phyloP scores from a whole-genome alignment of 2,888 invertebrate species.

The Junonia oenone region DNA sequence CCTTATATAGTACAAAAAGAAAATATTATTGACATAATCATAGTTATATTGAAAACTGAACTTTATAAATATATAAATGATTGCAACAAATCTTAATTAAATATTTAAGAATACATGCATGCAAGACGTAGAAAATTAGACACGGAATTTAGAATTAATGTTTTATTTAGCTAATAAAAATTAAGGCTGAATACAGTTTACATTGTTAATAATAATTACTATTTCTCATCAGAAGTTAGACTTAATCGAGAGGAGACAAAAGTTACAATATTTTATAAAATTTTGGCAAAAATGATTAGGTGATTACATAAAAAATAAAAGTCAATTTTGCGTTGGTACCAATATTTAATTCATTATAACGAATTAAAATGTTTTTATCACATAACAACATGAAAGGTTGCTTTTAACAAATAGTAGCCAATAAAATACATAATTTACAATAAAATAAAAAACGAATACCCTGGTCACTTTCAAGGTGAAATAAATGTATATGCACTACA shows the following conservation, averaged over 20 bases:
- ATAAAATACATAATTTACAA: slow-evolving; percentile 51
- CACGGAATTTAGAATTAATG: too few species aligned
- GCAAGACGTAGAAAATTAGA: too few species aligned
- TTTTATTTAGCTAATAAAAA: too few species aligned
- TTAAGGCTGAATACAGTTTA: too few species aligned
- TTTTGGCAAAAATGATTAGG: not conserved
- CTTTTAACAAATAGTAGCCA: slow-evolving; percentile 53
- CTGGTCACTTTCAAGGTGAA: not conserved
- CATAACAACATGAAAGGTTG: slow-evolving; percentile 58
- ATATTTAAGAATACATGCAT: too few species aligned
- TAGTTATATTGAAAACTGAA: too few species aligned
- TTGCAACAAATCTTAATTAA: too few species aligned
- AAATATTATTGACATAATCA: too few species aligned
- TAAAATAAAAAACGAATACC: slow-evolving; percentile 46
- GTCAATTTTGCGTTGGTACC: slow-evolving; percentile 43
- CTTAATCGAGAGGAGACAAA: too few species aligned
- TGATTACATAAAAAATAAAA: slow-evolving; percentile 32
- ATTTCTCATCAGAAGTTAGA: too few species aligned
- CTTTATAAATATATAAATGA: too few species aligned
- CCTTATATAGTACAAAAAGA: not conserved
- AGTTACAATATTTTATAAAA: not conserved
- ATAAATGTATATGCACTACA: not conserved
- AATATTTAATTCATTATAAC: slow-evolving; percentile 54
- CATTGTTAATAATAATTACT: too few species aligned
- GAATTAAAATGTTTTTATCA: slow-evolving; percentile 50